A percentile compares a stretch with the other conserved stretches of the same genome.
phyloP scores from a whole-genome alignment of 2,113 vertebrate species.

The Zosterops japonicus region DNA sequence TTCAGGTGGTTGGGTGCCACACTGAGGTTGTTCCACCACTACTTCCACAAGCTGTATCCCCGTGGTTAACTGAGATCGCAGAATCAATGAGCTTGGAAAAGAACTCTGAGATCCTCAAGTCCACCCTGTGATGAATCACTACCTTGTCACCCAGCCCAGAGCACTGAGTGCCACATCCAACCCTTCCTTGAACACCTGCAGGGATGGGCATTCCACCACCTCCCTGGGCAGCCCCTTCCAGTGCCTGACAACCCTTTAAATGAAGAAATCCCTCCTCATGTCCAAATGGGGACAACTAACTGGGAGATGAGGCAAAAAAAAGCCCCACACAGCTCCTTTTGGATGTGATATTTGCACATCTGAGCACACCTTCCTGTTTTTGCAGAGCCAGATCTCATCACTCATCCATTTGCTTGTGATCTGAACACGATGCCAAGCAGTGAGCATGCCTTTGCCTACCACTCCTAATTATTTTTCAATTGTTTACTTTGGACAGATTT shows the following conservation, averaged over 20 bases:
- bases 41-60: not conserved
- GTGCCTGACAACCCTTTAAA: not conserved
- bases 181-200: not conserved
- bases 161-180: not conserved
- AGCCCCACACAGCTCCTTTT: not conserved
- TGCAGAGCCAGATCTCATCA: not conserved
- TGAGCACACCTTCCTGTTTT: not conserved
- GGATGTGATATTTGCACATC: not conserved
- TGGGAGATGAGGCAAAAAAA: not conserved
- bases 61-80: not conserved
- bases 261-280: not conserved
- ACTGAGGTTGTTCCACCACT: accelerated
- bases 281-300: not conserved
- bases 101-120: accelerated
- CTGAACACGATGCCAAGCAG: not conserved
- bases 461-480: slow-evolving; percentile 5
- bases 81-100: not conserved
- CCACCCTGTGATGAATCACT: not conserved
- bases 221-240: not conserved
- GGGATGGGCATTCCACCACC: not conserved
- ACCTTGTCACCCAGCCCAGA: not conserved
- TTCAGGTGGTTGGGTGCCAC: accelerated
- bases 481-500: slow-evolving; percentile 28
- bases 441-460: not conserved
- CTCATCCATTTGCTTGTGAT: not conserved